Conservation (phyloP, 2,888 invertebrate species). For the Prosopocoilus inquinatus region DNA sequence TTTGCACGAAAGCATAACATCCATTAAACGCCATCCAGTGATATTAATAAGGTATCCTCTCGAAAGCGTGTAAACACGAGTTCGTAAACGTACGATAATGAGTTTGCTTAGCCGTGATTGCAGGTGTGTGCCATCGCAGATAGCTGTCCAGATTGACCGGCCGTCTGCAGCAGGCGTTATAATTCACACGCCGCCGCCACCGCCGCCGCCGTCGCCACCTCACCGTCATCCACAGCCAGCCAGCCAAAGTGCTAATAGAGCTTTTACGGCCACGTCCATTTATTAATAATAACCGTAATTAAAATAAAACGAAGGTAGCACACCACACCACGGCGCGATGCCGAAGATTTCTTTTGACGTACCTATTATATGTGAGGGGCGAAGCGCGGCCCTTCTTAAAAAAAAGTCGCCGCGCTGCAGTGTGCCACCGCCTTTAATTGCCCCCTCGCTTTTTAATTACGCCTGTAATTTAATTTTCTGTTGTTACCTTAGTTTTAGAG, state of each 20-base stretch:
- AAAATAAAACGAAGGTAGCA: too few relatives aligned
- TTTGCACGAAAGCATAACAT: constrained; percentile 10
- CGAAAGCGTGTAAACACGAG: constrained; percentile 15
- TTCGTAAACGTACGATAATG: constrained; percentile 22
- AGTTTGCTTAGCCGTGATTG: constrained; percentile 27
- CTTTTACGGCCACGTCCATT: background rate
- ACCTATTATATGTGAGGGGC: too few relatives aligned
- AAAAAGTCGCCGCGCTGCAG: too few relatives aligned
- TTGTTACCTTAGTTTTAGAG: constrained; percentile 85
- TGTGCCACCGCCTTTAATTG: too few relatives aligned
- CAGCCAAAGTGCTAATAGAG: background rate
- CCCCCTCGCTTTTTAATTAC: too few relatives aligned
- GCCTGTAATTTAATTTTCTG: too few relatives aligned
- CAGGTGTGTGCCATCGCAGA: constrained; percentile 21
- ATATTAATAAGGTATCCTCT: constrained; percentile 14
- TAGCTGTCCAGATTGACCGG: constrained; percentile 19
- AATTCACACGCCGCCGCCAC: constrained; percentile 24
- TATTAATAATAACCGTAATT: too few relatives aligned
- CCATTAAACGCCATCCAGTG: constrained; percentile 13
- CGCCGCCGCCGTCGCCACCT: background rate
- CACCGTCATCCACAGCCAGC: too few relatives aligned
- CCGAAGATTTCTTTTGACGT: too few relatives aligned
- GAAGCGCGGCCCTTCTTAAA: too few relatives aligned
- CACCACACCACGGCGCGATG: too few relatives aligned
- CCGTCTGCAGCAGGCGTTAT: constrained; percentile 27